These are phyloP conservation scores for Gastrophysa polygoni DNA, from an alignment of 2,888 invertebrate species.

Conservation along the genomic window DNA sequence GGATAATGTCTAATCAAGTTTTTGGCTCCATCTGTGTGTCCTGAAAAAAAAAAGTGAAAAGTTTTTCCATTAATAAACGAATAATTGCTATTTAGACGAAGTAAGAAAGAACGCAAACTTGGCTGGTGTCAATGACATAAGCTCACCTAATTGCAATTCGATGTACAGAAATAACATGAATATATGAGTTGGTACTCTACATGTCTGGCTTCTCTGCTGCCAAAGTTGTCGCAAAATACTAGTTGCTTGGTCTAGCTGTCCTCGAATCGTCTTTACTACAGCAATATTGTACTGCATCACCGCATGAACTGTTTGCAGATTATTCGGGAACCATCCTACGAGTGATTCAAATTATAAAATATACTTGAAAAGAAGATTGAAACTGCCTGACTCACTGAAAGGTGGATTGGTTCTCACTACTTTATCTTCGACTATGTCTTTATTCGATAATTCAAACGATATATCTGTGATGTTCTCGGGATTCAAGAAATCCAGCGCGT, in stretches of 20 bases:
- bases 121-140: neutral
- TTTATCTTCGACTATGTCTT: constrained; percentile 58
- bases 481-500: constrained; percentile 84
- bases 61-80: no score
- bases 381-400: constrained; percentile 52
- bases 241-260: constrained; percentile 71
- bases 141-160: constrained; percentile 66
- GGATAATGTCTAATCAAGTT: constrained; percentile 68
- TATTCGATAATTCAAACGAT: constrained; percentile 57
- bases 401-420: constrained; percentile 52
- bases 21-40: constrained; percentile 60
- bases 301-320: constrained; percentile 69
- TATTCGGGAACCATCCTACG: constrained; percentile 68
- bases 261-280: constrained; percentile 74
- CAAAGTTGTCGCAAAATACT: constrained; percentile 60
- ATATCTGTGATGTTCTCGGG: constrained; percentile 72
- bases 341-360: neutral
- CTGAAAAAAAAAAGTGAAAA: constrained; percentile 54
- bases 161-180: constrained; percentile 70
- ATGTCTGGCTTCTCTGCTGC: constrained; percentile 59
- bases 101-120: no score
- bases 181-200: constrained; percentile 67
- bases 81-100: no score
- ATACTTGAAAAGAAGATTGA: neutral
- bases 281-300: constrained; percentile 80